phyloP scores from a whole-genome alignment of 2,888 invertebrate species.

The Choreutis nemorana region DNA sequence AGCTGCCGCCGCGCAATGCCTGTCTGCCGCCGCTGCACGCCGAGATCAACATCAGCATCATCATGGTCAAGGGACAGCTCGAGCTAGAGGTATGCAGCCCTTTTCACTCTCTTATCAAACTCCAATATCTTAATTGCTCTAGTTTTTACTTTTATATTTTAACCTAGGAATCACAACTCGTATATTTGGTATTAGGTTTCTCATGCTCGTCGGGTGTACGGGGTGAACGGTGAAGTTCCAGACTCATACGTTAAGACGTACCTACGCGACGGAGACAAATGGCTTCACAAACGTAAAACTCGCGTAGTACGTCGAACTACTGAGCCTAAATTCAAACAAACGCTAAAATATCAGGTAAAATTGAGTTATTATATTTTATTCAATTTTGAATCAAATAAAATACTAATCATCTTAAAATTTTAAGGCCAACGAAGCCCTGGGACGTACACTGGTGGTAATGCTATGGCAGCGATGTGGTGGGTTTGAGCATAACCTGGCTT shows the following conservation, averaged over 20 bases:
- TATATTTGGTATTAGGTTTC: constrained; percentile 31
- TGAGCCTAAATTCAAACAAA: constrained; percentile 88
- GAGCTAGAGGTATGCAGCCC: constrained; percentile 75
- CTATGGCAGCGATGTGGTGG: constrained; percentile 91
- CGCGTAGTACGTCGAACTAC: constrained; percentile 81
- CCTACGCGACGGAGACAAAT: constrained; percentile 85
- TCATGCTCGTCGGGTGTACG: constrained; percentile 54
- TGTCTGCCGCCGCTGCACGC: constrained; percentile 75
- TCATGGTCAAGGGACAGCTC: constrained; percentile 90
- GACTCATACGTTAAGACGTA: constrained; percentile 96
- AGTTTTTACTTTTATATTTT: neutral
- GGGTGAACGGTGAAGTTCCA: constrained; percentile 74
- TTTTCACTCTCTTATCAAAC: neutral
- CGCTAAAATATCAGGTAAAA: constrained; percentile 79
- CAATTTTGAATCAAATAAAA: neutral
- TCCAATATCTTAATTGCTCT: neutral
- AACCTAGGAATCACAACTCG: neutral
- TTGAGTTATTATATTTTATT: constrained; percentile 17
- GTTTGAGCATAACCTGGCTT: constrained; percentile 80
- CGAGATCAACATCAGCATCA: constrained; percentile 86
- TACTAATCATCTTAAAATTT: constrained; percentile 3
- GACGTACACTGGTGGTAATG: constrained; percentile 87
- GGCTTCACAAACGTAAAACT: constrained; percentile 92
- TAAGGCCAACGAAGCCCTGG: constrained; percentile 76
- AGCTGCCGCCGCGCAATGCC: constrained; percentile 80